Conservation (phyloP, 1,140 invertebrate species). For the Conus betulinus region DNA sequence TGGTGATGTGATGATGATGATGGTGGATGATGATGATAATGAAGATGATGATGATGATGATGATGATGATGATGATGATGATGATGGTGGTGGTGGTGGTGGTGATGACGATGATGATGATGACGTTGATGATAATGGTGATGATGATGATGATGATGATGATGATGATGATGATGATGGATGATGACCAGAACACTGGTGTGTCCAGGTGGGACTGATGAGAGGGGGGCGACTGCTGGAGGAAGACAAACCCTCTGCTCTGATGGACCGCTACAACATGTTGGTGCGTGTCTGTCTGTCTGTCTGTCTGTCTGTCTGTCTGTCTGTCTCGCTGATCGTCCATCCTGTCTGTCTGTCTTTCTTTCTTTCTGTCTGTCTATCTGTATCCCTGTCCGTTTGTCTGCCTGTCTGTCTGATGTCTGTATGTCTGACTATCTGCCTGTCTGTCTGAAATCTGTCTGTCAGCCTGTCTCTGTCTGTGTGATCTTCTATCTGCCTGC, state of each 20-base stretch:
- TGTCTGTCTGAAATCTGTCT: too few relatives aligned
- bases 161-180: conserved; percentile 40
- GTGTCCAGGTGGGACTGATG: conserved; percentile 92
- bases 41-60: not conserved
- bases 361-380: too few relatives aligned
- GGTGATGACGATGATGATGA: conserved; percentile 47
- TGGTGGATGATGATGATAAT: not conserved
- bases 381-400: too few relatives aligned
- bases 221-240: conserved; percentile 91
- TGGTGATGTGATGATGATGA: not conserved
- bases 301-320: not conserved
- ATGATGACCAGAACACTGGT: not conserved
- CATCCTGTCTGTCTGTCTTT: too few relatives aligned
- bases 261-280: conserved; percentile 86
- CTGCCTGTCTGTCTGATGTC: too few relatives aligned
- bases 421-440: too few relatives aligned
- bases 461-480: too few relatives aligned
- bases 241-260: conserved; percentile 90
- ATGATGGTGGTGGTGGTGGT: not conserved
- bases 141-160: conserved; percentile 52
- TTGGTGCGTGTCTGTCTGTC: conserved; percentile 49
- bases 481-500: too few relatives aligned
- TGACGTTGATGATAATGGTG: conserved; percentile 41
- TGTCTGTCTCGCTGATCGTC: too few relatives aligned
- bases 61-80: not conserved